phyloP scores from a whole-genome alignment of 2,888 invertebrate genomes.

The Clivina fossor region DNA sequence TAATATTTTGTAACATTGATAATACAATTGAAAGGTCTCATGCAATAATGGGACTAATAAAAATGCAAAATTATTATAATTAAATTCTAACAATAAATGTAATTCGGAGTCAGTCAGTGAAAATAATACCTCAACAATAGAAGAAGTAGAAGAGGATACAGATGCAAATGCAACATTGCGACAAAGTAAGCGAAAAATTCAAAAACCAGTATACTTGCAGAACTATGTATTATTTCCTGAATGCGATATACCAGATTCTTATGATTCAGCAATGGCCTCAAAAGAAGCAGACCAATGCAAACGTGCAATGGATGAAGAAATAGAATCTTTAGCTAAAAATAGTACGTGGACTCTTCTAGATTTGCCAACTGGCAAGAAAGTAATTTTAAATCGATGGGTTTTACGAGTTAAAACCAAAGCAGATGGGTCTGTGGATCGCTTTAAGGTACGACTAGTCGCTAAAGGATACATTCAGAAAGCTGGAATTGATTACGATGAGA shows the following conservation, averaged over 20 bases:
- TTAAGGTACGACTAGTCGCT: slow-evolving; percentile 44
- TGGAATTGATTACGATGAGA: slow-evolving; percentile 44
- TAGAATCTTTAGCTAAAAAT: not conserved
- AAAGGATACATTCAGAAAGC: slow-evolving; percentile 40
- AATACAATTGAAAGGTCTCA: no score
- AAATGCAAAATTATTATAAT: no score
- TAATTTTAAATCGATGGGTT: not conserved
- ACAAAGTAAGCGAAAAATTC: no score
- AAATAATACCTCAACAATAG: no score
- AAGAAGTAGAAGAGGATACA: no score
- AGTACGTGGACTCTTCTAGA: not conserved
- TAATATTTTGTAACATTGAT: no score
- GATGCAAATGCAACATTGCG: no score
- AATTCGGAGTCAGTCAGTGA: no score
- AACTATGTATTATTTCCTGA: not conserved
- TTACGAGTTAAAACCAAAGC: not conserved
- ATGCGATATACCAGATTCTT: not conserved
- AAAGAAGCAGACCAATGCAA: not conserved
- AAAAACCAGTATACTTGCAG: no score
- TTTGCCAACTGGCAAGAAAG: not conserved
- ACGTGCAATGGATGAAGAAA: slow-evolving; percentile 2
- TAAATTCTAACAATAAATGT: no score
- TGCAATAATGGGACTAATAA: no score
- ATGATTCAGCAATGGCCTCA: not conserved
- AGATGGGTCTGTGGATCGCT: slow-evolving; percentile 18